Evolutionary conservation across 1,140 invertebrate species (phyloP).

Genomic region (Drosophila triauraria): DNA sequence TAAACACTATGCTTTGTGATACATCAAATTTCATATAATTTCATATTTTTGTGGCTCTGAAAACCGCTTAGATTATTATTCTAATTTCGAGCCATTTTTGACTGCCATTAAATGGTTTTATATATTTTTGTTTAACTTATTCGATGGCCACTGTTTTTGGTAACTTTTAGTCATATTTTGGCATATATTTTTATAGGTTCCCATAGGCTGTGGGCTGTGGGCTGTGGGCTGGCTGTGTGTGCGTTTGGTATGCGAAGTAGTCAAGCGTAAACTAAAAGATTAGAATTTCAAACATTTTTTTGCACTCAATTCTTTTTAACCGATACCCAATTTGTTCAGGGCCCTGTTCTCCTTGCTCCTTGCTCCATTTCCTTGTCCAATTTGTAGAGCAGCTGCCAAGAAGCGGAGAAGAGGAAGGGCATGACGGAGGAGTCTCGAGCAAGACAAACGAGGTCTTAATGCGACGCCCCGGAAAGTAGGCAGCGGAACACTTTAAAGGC

Average conservation of each 20-base stretch:
- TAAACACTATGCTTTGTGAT: not conserved
- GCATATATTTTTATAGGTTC: constrained; percentile 42
- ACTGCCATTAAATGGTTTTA: not conserved
- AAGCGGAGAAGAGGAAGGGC: constrained; percentile 7
- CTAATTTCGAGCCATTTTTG: not conserved
- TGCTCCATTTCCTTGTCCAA: constrained; percentile 49
- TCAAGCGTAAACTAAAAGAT: constrained; percentile 78
- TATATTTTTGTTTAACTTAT: constrained; percentile 8
- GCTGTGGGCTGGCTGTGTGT: constrained; percentile 2
- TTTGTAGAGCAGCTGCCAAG: constrained; percentile 77
- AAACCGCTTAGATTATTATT: not conserved
- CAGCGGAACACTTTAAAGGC: constrained; percentile 58
- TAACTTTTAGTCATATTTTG: constrained; percentile 19
- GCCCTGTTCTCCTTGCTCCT: constrained; percentile 1
- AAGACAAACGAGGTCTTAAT: constrained; percentile 50
- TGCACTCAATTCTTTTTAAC: constrained; percentile 47
- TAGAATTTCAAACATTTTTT: constrained; percentile 77
- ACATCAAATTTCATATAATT: not conserved
- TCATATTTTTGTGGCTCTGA: not conserved
- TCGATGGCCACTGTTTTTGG: constrained; percentile 33
- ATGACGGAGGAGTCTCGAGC: constrained; percentile 17
- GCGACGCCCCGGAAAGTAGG: constrained; percentile 32
- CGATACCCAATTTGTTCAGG: constrained; percentile 45
- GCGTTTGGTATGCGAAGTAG: constrained; percentile 33
- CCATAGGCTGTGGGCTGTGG: constrained; percentile 4